A percentile compares a stretch with the other conserved stretches of the same genome.
These are phyloP conservation scores for Hydractinia symbiolongicarpus DNA, from an alignment of 30 jellyfish, hydroid and myxozoan species.

Conservation along the genomic window DNA sequence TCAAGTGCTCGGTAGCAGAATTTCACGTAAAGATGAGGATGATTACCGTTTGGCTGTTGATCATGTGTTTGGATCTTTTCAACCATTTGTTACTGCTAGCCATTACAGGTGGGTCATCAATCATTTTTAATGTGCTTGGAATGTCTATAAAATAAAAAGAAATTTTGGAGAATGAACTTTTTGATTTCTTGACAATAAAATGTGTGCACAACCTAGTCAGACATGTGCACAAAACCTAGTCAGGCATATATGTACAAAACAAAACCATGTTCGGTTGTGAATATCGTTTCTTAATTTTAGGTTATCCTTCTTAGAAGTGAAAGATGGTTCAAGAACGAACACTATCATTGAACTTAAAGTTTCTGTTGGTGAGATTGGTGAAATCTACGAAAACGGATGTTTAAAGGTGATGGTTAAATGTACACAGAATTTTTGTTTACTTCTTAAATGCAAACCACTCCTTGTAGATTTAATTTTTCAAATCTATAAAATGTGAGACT, in stretches of 20 bases:
- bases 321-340: neutral
- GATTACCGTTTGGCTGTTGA: constrained; percentile 49
- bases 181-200: no score
- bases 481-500: no score
- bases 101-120: constrained; percentile 41
- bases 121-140: no score
- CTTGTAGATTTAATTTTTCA: no score
- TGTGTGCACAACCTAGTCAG: no score
- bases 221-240: no score
- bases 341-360: constrained; percentile 58
- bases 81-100: constrained; percentile 52
- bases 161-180: no score
- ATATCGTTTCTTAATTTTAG: neutral
- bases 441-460: neutral
- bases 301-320: neutral
- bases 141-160: no score
- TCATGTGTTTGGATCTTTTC: constrained; percentile 45
- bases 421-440: neutral
- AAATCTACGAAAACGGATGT: constrained; percentile 61
- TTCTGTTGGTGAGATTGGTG: constrained; percentile 64
- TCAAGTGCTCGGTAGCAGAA: constrained; percentile 23
- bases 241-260: no score
- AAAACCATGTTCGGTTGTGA: no score
- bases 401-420: constrained; percentile 21
- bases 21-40: constrained; percentile 51